Percentiles rank a stretch among this genome's conserved stretches.
phyloP scores from a whole-genome alignment of 2,113 vertebrate genomes.

The Carollia perspicillata region DNA sequence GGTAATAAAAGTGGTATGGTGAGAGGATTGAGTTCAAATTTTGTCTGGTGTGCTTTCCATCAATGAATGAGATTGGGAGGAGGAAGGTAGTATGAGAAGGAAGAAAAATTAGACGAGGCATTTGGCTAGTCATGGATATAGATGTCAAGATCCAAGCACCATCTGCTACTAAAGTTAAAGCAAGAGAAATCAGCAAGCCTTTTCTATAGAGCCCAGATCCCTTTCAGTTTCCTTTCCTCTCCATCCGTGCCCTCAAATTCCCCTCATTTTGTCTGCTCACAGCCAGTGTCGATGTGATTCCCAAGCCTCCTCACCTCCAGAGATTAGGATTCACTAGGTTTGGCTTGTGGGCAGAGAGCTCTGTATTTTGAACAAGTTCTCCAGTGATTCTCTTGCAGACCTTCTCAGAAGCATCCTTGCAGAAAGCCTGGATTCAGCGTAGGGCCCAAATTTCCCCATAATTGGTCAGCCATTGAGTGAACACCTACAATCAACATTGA shows the following conservation, averaged over 20 bases:
- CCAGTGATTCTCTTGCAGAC: background rate
- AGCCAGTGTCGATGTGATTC: background rate
- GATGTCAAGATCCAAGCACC: conserved; percentile 15
- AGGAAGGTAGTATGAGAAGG: background rate
- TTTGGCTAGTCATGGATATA: background rate
- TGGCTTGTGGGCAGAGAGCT: background rate
- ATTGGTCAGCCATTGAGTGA: background rate
- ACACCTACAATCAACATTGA: background rate
- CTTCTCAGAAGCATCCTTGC: background rate
- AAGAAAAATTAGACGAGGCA: background rate
- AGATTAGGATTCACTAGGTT: background rate
- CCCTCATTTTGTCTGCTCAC: background rate
- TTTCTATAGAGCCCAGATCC: background rate
- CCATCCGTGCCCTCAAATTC: background rate
- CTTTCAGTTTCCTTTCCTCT: background rate
- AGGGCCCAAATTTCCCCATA: background rate
- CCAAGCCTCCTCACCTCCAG: background rate
- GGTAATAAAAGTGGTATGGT: background rate
- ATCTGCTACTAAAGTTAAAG: conserved; percentile 29
- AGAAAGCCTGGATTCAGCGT: background rate
- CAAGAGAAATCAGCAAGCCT: background rate
- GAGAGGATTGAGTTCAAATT: background rate
- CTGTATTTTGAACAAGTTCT: background rate
- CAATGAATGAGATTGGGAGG: background rate
- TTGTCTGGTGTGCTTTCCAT: background rate